Conservation (phyloP, 2,797 vertebrate genomes). For the Pitangus sulphuratus region DNA sequence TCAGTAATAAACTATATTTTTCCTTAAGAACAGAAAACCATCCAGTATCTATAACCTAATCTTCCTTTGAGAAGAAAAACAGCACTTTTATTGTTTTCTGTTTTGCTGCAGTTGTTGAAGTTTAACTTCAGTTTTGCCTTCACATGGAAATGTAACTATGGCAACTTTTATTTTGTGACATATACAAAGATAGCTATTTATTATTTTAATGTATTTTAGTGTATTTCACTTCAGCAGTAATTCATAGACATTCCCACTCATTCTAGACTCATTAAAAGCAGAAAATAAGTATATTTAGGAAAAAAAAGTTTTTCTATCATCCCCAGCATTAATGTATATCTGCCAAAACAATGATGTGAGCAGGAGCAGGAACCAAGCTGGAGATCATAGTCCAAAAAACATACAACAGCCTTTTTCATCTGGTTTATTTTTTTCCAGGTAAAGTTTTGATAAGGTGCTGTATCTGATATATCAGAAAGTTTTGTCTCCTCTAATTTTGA, state of each 20-base stretch:
- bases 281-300: not conserved
- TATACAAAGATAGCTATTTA: not conserved
- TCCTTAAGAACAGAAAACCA: not conserved
- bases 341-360: not conserved
- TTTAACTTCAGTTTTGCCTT: not conserved
- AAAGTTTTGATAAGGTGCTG: not conserved
- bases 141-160: not conserved
- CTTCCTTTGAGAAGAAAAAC: not conserved
- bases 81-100: rapidly evolving
- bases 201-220: not conserved
- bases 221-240: not conserved
- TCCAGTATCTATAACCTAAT: not conserved
- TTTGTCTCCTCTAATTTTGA: not conserved
- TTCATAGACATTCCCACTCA: not conserved
- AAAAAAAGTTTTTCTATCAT: not conserved
- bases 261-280: not conserved
- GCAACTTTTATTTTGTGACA: not conserved
- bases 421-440: not conserved
- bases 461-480: not conserved
- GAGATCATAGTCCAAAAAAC: not conserved
- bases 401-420: not conserved
- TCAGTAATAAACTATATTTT: not conserved
- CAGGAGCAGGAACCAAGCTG: not conserved
- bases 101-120: not conserved
- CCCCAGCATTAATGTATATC: not conserved